A percentile compares a stretch with the other conserved stretches of the same genome.
Conservation (phyloP, 1,140 invertebrate genomes). For the Meloidogyne hapla region DNA sequence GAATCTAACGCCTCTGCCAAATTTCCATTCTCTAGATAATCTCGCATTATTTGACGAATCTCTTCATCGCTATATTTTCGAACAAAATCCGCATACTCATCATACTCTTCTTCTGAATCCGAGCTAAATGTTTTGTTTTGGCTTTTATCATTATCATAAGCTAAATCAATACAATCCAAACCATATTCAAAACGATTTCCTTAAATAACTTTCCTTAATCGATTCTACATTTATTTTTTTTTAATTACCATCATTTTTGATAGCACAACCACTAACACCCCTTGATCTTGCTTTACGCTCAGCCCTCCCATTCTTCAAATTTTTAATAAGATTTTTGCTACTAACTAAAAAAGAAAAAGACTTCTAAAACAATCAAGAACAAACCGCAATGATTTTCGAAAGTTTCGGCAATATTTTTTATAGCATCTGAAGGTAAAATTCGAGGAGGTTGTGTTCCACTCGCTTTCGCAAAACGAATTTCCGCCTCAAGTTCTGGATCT, state of each 20-base stretch:
- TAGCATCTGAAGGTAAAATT: constrained; percentile 34
- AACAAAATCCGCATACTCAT: constrained; percentile 45
- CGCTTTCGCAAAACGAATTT: constrained; percentile 48
- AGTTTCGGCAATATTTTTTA: constrained; percentile 38
- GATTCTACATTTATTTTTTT: neutral
- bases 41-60: constrained; percentile 36
- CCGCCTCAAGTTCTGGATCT: constrained; percentile 43
- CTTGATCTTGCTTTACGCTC: constrained; percentile 53
- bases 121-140: constrained; percentile 24
- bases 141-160: constrained; percentile 39
- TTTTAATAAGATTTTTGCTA: constrained; percentile 25
- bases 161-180: constrained; percentile 48
- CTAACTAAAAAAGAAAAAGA: constrained; percentile 3
- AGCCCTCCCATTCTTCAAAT: constrained; percentile 44
- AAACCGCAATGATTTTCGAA: constrained; percentile 15
- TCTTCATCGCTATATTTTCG: constrained; percentile 46
- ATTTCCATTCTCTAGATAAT: constrained; percentile 41
- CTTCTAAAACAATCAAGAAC: neutral
- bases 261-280: constrained; percentile 50
- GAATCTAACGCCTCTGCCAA: constrained; percentile 34
- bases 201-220: constrained; percentile 34
- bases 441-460: constrained; percentile 42
- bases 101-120: constrained; percentile 45
- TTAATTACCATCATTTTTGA: constrained; percentile 49
- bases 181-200: constrained; percentile 51